phyloP scores from a whole-genome alignment of 2,797 vertebrate genomes.

The Halcyon leucocephala region DNA sequence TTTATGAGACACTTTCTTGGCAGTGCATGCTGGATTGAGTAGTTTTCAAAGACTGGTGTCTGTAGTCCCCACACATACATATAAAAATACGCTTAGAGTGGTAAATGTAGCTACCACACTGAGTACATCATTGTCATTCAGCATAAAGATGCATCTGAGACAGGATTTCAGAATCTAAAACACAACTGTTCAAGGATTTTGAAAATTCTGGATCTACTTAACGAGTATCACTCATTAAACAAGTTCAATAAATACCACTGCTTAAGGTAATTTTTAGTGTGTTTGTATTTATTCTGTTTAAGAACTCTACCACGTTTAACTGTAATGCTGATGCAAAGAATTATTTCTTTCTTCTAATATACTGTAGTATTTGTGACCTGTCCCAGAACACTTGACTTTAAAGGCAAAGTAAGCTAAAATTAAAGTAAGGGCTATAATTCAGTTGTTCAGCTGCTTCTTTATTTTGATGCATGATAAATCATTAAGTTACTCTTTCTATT shows the following conservation, averaged over 20 bases:
- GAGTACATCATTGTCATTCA: background rate
- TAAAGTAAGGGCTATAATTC: background rate
- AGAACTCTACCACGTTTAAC: background rate
- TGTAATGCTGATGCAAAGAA: background rate
- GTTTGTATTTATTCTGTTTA: background rate
- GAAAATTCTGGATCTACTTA: background rate
- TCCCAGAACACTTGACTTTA: background rate
- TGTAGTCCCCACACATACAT: background rate
- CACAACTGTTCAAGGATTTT: background rate
- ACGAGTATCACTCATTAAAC: background rate
- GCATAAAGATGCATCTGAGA: background rate
- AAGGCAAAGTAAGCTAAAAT: too few relatives aligned
- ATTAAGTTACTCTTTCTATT: background rate
- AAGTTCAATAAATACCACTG: background rate
- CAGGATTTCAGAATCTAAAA: background rate
- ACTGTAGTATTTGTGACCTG: background rate
- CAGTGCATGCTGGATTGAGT: background rate
- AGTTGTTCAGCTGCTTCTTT: background rate
- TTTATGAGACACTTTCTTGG: background rate
- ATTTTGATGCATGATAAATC: background rate
- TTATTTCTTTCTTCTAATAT: background rate
- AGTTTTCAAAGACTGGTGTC: background rate
- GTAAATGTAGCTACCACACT: background rate
- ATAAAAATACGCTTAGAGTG: fast-evolving
- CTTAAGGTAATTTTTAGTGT: background rate